Evolutionary conservation across 1,140 invertebrate species (phyloP).

Genomic region (Agrilus planipennis): DNA sequence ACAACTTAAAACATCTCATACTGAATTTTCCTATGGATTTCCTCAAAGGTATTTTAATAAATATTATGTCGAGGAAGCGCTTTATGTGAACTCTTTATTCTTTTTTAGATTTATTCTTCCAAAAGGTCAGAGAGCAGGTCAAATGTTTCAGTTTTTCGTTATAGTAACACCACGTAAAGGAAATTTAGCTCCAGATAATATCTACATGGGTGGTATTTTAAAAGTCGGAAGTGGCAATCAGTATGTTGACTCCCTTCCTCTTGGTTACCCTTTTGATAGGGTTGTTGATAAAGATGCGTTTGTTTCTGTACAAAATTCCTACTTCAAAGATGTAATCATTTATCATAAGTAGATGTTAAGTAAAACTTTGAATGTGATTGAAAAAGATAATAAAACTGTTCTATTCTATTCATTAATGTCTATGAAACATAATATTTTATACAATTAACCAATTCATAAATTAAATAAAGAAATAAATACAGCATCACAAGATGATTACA

Average conservation of each 20-base stretch:
- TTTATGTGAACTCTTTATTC: background rate
- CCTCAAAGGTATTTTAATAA: conserved; percentile 28
- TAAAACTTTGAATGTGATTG: too few species aligned
- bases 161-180: conserved; percentile 35
- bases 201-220: too few species aligned
- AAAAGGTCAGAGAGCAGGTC: conserved; percentile 45
- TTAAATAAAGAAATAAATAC: too few species aligned
- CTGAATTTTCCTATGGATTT: conserved; percentile 42
- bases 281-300: conserved; percentile 38
- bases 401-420: too few species aligned
- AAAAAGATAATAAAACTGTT: too few species aligned
- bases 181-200: background rate
- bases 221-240: conserved; percentile 25
- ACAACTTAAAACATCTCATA: conserved; percentile 38
- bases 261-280: conserved; percentile 58
- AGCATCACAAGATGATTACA: too few species aligned
- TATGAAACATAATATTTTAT: too few species aligned
- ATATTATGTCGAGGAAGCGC: background rate
- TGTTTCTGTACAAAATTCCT: conserved; percentile 43
- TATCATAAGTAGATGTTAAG: too few species aligned
- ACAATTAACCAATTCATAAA: too few species aligned
- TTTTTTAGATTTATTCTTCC: conserved; percentile 50
- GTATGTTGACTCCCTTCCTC: conserved; percentile 41
- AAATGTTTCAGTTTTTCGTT: conserved; percentile 46
- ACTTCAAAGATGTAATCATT: conserved; percentile 44